Percentiles rank a stretch among this genome's conserved stretches.
Conservation (phyloP, 2,113 vertebrate genomes). For the Myxocyprinus asiaticus region DNA sequence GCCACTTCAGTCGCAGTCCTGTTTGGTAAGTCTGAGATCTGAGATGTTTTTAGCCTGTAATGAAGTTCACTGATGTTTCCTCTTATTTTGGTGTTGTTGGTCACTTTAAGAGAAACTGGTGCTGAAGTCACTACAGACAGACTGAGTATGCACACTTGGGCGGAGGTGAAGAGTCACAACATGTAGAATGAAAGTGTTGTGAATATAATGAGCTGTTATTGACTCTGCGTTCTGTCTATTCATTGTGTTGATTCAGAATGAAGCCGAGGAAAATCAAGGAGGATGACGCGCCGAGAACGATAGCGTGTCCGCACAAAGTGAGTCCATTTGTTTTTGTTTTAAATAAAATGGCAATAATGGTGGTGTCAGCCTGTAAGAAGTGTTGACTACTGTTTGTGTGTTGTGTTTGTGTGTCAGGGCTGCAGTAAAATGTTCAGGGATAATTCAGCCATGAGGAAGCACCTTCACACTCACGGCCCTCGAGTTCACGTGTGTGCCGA, state of each 20-base stretch:
- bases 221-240: neutral
- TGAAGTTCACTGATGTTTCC: too few relatives aligned
- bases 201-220: neutral
- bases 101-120: too few relatives aligned
- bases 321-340: conserved; percentile 46
- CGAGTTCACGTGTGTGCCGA: conserved; percentile 96
- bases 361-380: too few relatives aligned
- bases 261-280: conserved; percentile 99
- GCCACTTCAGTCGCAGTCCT: conserved; percentile 48
- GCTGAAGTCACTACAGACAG: too few relatives aligned
- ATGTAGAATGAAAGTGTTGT: too few relatives aligned
- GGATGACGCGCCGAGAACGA: conserved; percentile 96
- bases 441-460: conserved; percentile 99
- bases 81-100: too few relatives aligned
- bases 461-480: conserved; percentile 96
- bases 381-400: too few relatives aligned
- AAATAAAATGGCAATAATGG: neutral
- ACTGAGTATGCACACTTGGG: too few relatives aligned
- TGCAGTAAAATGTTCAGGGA: conserved; percentile 99
- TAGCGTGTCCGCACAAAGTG: conserved; percentile 99
- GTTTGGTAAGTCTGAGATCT: conserved; percentile 45
- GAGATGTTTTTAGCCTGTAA: neutral
- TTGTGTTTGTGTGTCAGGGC: conserved; percentile 73
- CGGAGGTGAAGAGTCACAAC: too few relatives aligned
- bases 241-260: conserved; percentile 81